These are phyloP conservation scores for Noctuana brunneofusca DNA, from an alignment of 2,888 invertebrate genomes.

Conservation along the genomic window DNA sequence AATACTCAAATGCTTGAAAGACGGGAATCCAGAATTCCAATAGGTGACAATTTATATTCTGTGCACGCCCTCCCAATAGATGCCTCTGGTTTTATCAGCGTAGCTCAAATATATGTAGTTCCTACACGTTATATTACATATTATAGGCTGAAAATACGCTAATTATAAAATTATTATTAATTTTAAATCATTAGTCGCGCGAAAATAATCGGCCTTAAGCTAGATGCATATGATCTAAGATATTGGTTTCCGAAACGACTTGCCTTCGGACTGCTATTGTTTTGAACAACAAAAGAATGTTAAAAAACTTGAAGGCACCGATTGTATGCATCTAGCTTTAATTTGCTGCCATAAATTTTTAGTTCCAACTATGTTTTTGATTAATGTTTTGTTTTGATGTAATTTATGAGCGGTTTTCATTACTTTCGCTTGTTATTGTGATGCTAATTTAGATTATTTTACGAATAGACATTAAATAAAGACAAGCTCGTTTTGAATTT, in stretches of 20 bases:
- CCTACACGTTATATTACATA: slow-evolving; percentile 29
- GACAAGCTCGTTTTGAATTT: slow-evolving; percentile 67
- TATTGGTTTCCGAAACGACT: too few species aligned
- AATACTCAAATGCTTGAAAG: not conserved
- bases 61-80: not conserved
- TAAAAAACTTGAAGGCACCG: not conserved
- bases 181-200: slow-evolving; percentile 26
- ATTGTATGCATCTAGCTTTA: slow-evolving; percentile 25
- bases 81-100: slow-evolving; percentile 18
- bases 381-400: slow-evolving; percentile 51
- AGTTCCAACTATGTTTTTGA: slow-evolving; percentile 40
- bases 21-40: not conserved
- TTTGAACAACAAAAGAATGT: not conserved
- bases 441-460: slow-evolving; percentile 79
- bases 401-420: slow-evolving; percentile 57
- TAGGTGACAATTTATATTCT: too few species aligned
- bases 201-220: slow-evolving; percentile 9
- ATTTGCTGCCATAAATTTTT: slow-evolving; percentile 36
- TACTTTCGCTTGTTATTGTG: slow-evolving; percentile 69
- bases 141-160: slow-evolving; percentile 29
- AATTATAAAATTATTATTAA: slow-evolving; percentile 23
- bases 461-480: slow-evolving; percentile 76
- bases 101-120: slow-evolving; percentile 26
- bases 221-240: slow-evolving; percentile 27
- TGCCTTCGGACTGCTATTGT: too few species aligned